Evolutionary conservation across 2,113 vertebrate species (phyloP).

Genomic region (Perccottus glenii): DNA sequence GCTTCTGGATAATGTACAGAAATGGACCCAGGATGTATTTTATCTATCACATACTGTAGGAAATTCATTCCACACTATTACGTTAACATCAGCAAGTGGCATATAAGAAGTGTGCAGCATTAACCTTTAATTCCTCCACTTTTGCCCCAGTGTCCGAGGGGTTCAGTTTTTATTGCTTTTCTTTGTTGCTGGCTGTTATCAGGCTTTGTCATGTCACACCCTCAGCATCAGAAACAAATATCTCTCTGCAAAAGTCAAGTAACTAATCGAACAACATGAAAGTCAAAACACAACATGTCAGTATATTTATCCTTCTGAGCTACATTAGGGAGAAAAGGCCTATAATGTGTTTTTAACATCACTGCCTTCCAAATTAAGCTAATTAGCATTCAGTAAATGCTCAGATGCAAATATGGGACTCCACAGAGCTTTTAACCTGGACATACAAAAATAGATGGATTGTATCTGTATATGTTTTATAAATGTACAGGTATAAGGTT

Average conservation of each 20-base stretch:
- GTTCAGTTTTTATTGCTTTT: background rate
- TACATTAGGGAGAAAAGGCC: constrained; percentile 2
- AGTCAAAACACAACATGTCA: constrained; percentile 4
- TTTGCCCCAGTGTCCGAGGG: background rate
- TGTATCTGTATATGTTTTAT: too few species aligned
- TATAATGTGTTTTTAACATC: background rate
- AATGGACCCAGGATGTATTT: background rate
- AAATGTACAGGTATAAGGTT: too few species aligned
- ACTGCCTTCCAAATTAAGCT: background rate
- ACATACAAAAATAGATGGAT: background rate
- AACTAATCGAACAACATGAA: background rate
- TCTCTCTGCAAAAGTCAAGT: background rate
- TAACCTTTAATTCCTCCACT: background rate
- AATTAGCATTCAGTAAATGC: background rate
- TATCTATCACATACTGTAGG: too few species aligned
- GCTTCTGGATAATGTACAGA: too few species aligned
- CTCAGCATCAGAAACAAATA: constrained; percentile 10
- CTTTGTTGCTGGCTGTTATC: constrained; percentile 1
- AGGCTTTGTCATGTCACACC: background rate
- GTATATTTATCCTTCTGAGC: background rate
- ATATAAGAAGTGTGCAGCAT: too few species aligned
- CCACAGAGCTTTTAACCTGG: background rate
- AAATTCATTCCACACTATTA: too few species aligned
- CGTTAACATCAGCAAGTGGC: too few species aligned
- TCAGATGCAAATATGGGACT: background rate